A percentile compares a stretch with the other conserved stretches of the same genome.
Evolutionary conservation across 2,113 vertebrate species (phyloP).

Genomic region (Macaca fascicularis): T2T-MFA8v1.1 NC_088386.1:55238501-55239000

Average conservation of each 20-base stretch:
- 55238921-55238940: neutral
- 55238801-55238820: neutral
- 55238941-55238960: neutral
- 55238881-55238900: neutral
- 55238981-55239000: neutral
- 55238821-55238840: neutral
- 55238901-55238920: neutral
- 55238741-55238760: neutral
- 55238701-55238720: neutral
- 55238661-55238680: neutral
- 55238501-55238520: neutral
- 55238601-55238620: neutral
- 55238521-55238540: neutral
- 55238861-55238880: neutral
- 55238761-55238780: neutral
- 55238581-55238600: neutral
- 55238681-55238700: constrained; percentile 16
- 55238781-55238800: neutral
- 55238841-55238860: neutral
- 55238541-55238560: neutral
- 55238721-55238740: neutral
- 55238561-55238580: neutral
- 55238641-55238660: neutral
- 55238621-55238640: neutral
- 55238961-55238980: neutral